Conservation (phyloP, 1,140 invertebrate species). For the Lineus longissimus region DNA sequence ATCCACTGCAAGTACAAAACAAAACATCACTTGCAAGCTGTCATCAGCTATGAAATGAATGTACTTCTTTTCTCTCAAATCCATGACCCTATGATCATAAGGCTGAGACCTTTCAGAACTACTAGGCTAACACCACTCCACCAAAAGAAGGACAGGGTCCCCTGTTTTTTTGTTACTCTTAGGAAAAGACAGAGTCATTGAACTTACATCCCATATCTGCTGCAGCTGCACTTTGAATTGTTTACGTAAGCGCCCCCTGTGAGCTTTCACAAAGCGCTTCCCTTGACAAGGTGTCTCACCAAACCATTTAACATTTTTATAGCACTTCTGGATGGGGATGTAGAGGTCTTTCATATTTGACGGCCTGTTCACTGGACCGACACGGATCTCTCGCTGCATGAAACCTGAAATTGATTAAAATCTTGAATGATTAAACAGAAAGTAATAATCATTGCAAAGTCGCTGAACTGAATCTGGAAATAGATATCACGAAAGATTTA, state of each 20-base stretch:
- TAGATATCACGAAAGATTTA: no score
- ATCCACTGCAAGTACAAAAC: constrained; percentile 34
- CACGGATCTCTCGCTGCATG: constrained; percentile 27
- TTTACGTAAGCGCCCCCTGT: constrained; percentile 27
- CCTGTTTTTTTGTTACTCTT: no score
- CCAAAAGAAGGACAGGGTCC: no score
- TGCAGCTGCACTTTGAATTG: constrained; percentile 38
- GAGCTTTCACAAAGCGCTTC: constrained; percentile 25
- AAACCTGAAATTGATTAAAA: constrained; percentile 23
- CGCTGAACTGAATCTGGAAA: no score
- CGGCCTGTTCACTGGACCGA: constrained; percentile 25
- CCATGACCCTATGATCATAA: no score
- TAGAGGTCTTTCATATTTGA: constrained; percentile 26
- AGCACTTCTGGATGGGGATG: constrained; percentile 33
- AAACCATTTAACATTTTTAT: constrained; percentile 42
- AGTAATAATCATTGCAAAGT: no score
- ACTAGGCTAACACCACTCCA: no score
- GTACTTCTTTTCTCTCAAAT: not conserved
- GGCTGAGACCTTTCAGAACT: no score
- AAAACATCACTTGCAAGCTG: not conserved
- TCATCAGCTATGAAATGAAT: not conserved
- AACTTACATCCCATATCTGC: constrained; percentile 36
- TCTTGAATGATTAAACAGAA: no score
- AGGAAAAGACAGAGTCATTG: no score
- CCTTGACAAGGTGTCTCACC: constrained; percentile 24